These are phyloP conservation scores for Hapalemur alaotrensis DNA, from an alignment of 2,797 vertebrate species.

Conservation along the genomic window DNA sequence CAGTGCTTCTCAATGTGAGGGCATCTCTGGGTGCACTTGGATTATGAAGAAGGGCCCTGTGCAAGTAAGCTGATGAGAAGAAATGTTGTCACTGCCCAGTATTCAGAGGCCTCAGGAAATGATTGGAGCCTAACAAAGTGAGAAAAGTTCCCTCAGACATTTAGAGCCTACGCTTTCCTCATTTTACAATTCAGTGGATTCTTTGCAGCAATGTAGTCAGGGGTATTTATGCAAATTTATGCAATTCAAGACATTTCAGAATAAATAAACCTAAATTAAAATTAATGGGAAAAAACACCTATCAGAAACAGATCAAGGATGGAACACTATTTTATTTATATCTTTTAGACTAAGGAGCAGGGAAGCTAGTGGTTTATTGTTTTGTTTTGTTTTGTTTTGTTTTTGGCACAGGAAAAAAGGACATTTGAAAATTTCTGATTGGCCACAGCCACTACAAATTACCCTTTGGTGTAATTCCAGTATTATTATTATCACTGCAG, in stretches of 20 bases:
- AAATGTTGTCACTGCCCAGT: not conserved
- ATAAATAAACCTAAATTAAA: constrained; percentile 84
- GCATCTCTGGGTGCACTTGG: not conserved
- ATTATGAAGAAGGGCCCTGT: not conserved
- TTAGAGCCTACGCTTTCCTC: constrained; percentile 47
- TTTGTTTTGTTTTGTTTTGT: not conserved
- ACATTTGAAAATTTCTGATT: constrained; percentile 58
- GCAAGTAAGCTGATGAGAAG: not conserved
- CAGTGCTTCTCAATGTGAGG: not conserved
- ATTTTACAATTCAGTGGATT: constrained; percentile 67
- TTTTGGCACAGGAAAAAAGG: constrained; percentile 2
- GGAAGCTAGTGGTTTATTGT: not conserved
- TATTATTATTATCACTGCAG: constrained; percentile 62
- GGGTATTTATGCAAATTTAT: constrained; percentile 83
- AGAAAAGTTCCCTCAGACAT: constrained; percentile 58
- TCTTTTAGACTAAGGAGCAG: constrained; percentile 1
- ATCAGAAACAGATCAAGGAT: constrained; percentile 78
- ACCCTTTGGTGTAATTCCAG: constrained; percentile 68
- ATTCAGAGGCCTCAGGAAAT: constrained; percentile 33
- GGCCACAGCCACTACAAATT: constrained; percentile 66
- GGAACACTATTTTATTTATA: constrained; percentile 32
- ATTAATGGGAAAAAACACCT: constrained; percentile 80
- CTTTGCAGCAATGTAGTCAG: constrained; percentile 66
- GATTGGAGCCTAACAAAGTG: not conserved
- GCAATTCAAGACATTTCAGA: constrained; percentile 78